Base-by-base conservation (phyloP, 1,140 invertebrate genomes). In the Sminthurinus signatus region DNA sequence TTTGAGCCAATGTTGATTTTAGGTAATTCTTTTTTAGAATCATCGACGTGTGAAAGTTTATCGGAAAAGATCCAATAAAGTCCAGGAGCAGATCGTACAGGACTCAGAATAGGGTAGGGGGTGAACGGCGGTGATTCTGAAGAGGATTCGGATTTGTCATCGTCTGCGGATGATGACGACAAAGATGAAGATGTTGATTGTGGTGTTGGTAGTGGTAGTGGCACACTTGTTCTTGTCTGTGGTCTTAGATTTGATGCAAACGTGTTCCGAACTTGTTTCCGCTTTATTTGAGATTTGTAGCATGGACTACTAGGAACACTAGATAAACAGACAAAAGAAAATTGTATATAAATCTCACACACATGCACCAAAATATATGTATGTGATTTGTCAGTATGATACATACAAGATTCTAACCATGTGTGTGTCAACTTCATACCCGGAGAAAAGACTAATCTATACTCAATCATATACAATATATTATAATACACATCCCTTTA, bases 1-100 rank as follows among this genome's bases (percentile, higher is more conserved):
- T 89, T 84, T 8, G 84, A 79, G 0, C 95, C 95, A 46, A 98
- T 84, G 74, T 98, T 98, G 23, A 98, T 74, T 87, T 84, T 29
- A 83, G 81, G 31, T 84, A 77, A 51, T 84, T 82, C 74, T 84
- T 83, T 69, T 84, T 83, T 60, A 82, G 80, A 28, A 54, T 71
- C 65, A 62, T 67, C 67, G 81, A 82, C 60, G 82, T 66, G 62
- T 29, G 67, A 51, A 29, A 62, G 54, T 56, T 65, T 63, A 31
- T 27, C 28, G 5, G 71, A 59, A 42, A 64, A 68, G 17, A 59
- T 70, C 68, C 68, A 70, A 28, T 61, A 70, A 15, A 70, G 43
- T n/a, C 68, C 68, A 19, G 64, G 58, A 62, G 64, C 68, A n/a
- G 68, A 67, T 27, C 68, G 68, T 1, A 70, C 68, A 14, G 68